phyloP scores from a whole-genome alignment of 2,888 invertebrate genomes.

The Schizotus pectinicornis region DNA sequence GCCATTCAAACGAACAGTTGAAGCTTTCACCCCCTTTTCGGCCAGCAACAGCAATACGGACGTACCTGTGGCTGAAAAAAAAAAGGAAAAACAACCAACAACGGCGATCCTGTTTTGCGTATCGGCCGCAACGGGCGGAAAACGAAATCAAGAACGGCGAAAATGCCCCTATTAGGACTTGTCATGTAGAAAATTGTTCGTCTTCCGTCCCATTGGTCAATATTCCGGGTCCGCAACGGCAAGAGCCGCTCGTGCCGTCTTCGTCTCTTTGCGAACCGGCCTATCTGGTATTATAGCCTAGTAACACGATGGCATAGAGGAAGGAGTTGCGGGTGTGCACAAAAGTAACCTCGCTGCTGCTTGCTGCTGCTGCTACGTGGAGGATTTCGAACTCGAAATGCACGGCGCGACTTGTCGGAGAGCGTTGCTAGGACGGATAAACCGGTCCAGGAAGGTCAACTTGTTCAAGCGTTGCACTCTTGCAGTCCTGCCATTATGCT shows the following conservation, averaged over 20 bases:
- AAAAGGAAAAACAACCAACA: no score
- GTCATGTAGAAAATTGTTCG: no score
- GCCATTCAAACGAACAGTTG: no score
- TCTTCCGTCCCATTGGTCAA: background rate
- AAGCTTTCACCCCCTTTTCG: no score
- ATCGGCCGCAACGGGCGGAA: no score
- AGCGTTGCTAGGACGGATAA: constrained; percentile 23
- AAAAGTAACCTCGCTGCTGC: constrained; percentile 12
- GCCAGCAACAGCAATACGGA: no score
- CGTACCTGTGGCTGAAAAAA: no score
- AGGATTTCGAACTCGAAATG: background rate
- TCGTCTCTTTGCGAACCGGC: background rate
- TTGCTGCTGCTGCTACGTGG: no score
- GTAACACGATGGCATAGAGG: constrained; percentile 19
- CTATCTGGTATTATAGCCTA: constrained; percentile 9
- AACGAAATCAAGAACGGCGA: no score
- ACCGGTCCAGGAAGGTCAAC: constrained; percentile 31
- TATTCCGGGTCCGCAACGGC: background rate
- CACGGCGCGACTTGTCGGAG: constrained; percentile 13
- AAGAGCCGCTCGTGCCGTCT: background rate
- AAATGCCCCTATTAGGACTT: no score
- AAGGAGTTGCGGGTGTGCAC: constrained; percentile 12
- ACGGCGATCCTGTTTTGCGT: no score
- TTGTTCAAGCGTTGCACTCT: constrained; percentile 20
- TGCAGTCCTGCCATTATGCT: background rate